A percentile compares a stretch with the other conserved stretches of the same genome.
Conservation (phyloP, 2,797 vertebrate genomes). For the Hylomyscus alleni region DNA sequence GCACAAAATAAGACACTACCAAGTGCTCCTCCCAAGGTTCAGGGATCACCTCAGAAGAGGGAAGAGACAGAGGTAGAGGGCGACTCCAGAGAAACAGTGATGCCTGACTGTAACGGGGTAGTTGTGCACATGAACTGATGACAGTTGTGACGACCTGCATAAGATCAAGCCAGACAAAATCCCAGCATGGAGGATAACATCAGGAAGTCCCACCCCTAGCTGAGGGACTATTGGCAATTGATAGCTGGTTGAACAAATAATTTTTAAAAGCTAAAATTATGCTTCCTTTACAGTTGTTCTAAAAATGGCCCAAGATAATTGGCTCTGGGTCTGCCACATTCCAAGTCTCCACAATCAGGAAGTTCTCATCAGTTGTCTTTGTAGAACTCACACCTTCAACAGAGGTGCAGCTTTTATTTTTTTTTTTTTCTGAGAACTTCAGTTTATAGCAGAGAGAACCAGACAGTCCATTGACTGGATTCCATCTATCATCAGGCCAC, state of each 20-base stretch:
- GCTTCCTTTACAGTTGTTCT: neutral
- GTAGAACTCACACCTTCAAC: neutral
- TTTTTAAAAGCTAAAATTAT: neutral
- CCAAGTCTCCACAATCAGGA: neutral
- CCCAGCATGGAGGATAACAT: neutral
- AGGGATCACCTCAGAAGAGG: neutral
- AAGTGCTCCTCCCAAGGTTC: neutral
- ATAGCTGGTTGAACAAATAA: neutral
- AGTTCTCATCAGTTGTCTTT: neutral
- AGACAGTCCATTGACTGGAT: neutral
- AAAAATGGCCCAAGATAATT: neutral
- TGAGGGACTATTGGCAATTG: neutral
- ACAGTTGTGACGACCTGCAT: neutral
- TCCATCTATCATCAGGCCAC: fast-evolving
- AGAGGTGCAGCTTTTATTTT: neutral
- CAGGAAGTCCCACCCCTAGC: neutral
- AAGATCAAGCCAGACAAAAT: neutral
- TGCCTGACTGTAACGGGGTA: neutral
- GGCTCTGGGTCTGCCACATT: neutral
- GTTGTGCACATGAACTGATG: neutral
- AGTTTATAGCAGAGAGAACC: neutral
- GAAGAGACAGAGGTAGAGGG: neutral
- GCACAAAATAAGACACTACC: neutral
- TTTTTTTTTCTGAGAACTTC: neutral
- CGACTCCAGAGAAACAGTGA: neutral